Evolutionary conservation across 2,113 vertebrate genomes (phyloP), one percentile per base, ranked within the genome.

Genomic region (Oreotrochilus melanogaster): DNA sequence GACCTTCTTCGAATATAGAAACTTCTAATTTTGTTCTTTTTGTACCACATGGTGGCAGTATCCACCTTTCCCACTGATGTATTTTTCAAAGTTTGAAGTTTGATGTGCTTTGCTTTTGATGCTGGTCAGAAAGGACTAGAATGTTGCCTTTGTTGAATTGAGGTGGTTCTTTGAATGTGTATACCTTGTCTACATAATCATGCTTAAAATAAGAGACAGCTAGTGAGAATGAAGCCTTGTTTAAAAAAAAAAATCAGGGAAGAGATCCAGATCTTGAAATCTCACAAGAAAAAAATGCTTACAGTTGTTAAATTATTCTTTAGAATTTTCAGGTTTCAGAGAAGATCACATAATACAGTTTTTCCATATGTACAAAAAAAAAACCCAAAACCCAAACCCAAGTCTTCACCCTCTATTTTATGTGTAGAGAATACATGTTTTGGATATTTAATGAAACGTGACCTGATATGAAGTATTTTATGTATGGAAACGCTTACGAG

Each of bases 1-100:
- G 61, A 89, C 27, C 30, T 64, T 92, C 74, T 39, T 66, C 87
- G 48, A 57, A 27, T n/a, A 15, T 0, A 18, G 33, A 47, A 57
- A 42, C 14, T 37, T 84, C 4, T 25, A 3, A 7, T 53, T 66
- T 74, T 82, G 2, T 54, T 62, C 3, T 13, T 54, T 70, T 64
- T 74, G 8, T n/a, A 43, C 94, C 97, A 92, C 96, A 15, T 69
- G 96, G 64, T 82, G 97, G 95, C 96, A 91, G 66, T 79, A 51
- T 95, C 53, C 37, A 71, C 89, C 93, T 87, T 88, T 92, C 39
- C 64, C 11, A 43, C 31, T 4, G 28, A 47, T 23, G 3, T 11
- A 0, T 54, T 93, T 60, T 61, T 60, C 64, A 2, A 15, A 15
- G 13, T 76, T 78, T 8, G 3, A 61, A 16, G 10, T 31, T 43